phyloP scores from a whole-genome alignment of 1,140 invertebrate species.

The Euura lappo region DNA sequence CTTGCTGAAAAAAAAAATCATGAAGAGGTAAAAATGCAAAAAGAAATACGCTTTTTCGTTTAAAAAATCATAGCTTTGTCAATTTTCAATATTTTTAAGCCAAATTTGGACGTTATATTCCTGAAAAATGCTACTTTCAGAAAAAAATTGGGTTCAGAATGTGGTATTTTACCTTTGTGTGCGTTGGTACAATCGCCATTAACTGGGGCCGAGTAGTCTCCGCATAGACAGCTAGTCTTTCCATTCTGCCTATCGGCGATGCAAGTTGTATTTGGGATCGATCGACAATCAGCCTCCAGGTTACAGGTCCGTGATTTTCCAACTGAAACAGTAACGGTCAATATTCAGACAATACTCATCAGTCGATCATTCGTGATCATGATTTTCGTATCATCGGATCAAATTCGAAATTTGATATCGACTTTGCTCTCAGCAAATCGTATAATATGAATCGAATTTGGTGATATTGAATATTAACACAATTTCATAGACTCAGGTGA shows the following conservation, averaged over 20 bases:
- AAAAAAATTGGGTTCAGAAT: too few relatives aligned
- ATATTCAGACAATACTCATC: too few relatives aligned
- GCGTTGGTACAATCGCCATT: constrained; percentile 68
- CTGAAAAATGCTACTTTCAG: too few relatives aligned
- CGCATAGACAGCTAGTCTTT: constrained; percentile 68
- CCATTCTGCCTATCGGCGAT: constrained; percentile 66
- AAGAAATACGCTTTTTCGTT: too few relatives aligned
- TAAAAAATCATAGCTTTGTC: too few relatives aligned
- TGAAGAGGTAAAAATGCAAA: too few relatives aligned
- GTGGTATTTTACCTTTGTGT: constrained; percentile 57
- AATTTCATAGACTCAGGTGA: too few relatives aligned
- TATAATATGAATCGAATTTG: too few relatives aligned
- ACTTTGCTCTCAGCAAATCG: not conserved
- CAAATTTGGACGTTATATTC: too few relatives aligned
- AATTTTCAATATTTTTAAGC: too few relatives aligned
- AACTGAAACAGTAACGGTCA: constrained; percentile 38
- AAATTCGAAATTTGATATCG: not conserved
- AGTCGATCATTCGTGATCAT: not conserved
- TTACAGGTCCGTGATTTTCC: constrained; percentile 67
- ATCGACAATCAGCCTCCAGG: constrained; percentile 66
- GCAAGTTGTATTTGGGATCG: constrained; percentile 70
- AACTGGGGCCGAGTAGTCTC: constrained; percentile 67
- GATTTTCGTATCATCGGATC: not conserved
- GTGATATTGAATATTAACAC: too few relatives aligned
- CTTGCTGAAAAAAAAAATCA: too few relatives aligned